Evolutionary conservation across 1,140 invertebrate genomes (phyloP), one percentile per base, ranked within the genome.

Genomic region (Zaprionus vittiger): DNA sequence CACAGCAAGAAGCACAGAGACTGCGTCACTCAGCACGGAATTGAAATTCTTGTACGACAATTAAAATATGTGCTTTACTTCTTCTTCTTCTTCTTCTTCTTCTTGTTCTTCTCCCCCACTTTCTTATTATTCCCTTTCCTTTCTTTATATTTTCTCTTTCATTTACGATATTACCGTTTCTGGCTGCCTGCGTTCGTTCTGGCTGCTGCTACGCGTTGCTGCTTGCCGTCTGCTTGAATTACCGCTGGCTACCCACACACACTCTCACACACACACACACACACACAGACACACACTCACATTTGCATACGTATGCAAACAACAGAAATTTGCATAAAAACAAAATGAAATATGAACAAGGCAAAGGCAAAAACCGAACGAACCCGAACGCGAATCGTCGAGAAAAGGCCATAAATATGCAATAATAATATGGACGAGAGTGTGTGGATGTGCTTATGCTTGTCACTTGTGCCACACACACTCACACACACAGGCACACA

Each of bases 31-130:
- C 7, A 52, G 78, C 84, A 84, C 79, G 81, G 68, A 86, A 75
- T 86, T 83, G 78, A 78, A 87, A 68, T 83, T 87, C 57, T 76
- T 89, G 62, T 78, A 87, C 68, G 84, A 66, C 77, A 79, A 89
- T 87, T 87, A 83, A 87, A 89, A 79, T 83, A 83, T 87, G 56
- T 79, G 84, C 72, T 89, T 83, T 78, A 62, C 65, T 80, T 79
- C 73, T 80, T 67, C 61, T 59, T 38, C 17, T 74, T 47, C 26
- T 55, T 54, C 2, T 17, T 9, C n/a, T 17, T 9, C 7, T 17
- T n/a, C 5, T 26, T 28, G 7, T 9, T 7, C 28, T 28, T 7
- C 28, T 31, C 41, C n/a, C 68, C 20, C 28, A 11, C 31, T 34
- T 62, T 49, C 63, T 74, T 83, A 68, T 85, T 85, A 59, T 71